Conservation (phyloP, 1,140 invertebrate genomes). For the Leptinotarsa texana region DNA sequence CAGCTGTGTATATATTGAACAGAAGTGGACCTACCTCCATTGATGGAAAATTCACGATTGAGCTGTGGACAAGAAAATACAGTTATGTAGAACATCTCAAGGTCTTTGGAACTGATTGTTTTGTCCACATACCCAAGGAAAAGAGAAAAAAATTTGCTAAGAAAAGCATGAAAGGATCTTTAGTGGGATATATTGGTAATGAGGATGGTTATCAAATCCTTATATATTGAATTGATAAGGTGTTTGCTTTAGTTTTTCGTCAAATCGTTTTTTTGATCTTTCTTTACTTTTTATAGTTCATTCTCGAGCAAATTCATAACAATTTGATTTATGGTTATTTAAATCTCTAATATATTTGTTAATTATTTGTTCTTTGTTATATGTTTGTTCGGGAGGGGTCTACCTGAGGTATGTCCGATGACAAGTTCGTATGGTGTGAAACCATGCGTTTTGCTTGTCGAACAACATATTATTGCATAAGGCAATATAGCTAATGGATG, state of each 20-base stretch:
- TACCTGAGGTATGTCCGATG: conserved; percentile 28
- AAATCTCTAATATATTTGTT: conserved; percentile 29
- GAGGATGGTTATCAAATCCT: too few relatives aligned
- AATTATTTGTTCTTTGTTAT: conserved; percentile 18
- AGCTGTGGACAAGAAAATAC: too few relatives aligned
- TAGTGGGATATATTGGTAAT: too few relatives aligned
- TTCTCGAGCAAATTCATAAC: conserved; percentile 18
- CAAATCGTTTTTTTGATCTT: conserved; percentile 24
- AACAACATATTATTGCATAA: conserved; percentile 33
- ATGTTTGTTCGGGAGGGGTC: conserved; percentile 26
- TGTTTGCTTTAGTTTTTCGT: neutral
- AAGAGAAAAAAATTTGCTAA: too few relatives aligned
- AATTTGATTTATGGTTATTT: conserved; percentile 26
- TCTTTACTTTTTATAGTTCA: conserved; percentile 6
- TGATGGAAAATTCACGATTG: too few relatives aligned
- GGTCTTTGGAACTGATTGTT: too few relatives aligned
- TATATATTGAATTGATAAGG: too few relatives aligned
- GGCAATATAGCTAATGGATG: conserved; percentile 33
- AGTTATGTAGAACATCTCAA: too few relatives aligned
- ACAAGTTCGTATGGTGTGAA: conserved; percentile 37
- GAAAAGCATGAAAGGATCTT: too few relatives aligned
- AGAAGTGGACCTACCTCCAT: too few relatives aligned
- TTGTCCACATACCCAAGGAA: too few relatives aligned
- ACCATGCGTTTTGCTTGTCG: conserved; percentile 32
- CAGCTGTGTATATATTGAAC: too few relatives aligned